Conservation (phyloP, 1,140 invertebrate species). For the Pristionchus pacificus region DNA sequence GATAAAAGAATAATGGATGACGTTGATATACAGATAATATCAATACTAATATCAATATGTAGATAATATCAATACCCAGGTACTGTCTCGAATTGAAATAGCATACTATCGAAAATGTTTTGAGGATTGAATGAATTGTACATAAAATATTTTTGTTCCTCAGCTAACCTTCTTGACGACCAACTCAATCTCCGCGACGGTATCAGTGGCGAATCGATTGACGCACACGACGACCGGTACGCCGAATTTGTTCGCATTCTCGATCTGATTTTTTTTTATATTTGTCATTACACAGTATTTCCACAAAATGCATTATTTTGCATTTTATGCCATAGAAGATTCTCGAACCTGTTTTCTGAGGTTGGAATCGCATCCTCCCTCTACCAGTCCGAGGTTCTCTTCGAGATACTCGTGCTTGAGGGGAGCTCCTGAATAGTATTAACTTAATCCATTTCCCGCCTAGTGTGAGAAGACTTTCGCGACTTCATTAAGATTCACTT, state of each 20-base stretch:
- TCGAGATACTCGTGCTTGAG: conserved; percentile 75
- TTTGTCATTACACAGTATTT: background rate
- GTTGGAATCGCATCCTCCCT: conserved; percentile 78
- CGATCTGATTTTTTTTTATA: conserved; percentile 66
- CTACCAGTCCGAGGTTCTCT: conserved; percentile 84
- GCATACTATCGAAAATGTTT: too few relatives aligned
- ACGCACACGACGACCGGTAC: conserved; percentile 92
- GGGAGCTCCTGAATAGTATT: conserved; percentile 66
- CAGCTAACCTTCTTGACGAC: conserved; percentile 69
- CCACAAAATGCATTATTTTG: conserved; percentile 4
- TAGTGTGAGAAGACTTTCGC: too few relatives aligned
- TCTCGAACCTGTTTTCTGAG: conserved; percentile 70
- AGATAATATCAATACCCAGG: too few relatives aligned
- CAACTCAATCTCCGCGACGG: conserved; percentile 75
- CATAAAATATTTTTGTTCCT: too few relatives aligned
- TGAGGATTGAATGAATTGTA: too few relatives aligned
- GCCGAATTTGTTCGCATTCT: conserved; percentile 82
- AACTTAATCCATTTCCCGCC: conserved; percentile 2
- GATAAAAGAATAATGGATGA: conserved; percentile 1
- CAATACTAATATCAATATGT: too few relatives aligned
- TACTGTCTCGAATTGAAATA: too few relatives aligned
- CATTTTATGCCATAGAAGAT: conserved; percentile 18
- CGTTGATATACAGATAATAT: too few relatives aligned
- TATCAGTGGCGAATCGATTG: conserved; percentile 80
- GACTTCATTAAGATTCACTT: too few relatives aligned